These are phyloP conservation scores for Aphelenchoides avenae DNA, from an alignment of 1,140 invertebrate genomes.

Conservation along the genomic window DNA sequence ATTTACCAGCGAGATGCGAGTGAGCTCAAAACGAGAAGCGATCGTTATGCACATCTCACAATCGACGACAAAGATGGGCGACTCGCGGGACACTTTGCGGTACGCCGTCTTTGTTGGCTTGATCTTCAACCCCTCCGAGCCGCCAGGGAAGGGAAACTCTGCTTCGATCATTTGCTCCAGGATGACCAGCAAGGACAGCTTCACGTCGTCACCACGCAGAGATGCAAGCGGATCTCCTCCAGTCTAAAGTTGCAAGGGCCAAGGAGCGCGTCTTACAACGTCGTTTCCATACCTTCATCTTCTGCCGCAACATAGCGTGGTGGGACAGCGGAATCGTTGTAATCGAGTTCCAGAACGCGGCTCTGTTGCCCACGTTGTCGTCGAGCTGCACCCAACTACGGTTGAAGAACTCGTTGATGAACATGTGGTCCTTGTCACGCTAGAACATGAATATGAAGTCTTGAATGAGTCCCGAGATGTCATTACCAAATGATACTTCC, in stretches of 20 bases:
- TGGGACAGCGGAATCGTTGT: conserved; percentile 15
- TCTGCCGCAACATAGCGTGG: conserved; percentile 10
- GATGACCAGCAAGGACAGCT: conserved; percentile 16
- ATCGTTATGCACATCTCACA: conserved; percentile 32
- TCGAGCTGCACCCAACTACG: conserved; percentile 16
- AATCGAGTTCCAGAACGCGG: conserved; percentile 22
- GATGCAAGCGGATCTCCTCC: conserved; percentile 20
- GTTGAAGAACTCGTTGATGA: conserved; percentile 26
- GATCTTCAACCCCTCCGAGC: background rate
- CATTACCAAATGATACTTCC: conserved; percentile 14
- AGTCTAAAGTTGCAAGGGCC: background rate
- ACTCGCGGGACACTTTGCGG: conserved; percentile 5
- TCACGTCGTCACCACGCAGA: conserved; percentile 4
- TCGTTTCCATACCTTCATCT: conserved; percentile 18
- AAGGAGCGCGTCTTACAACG: background rate
- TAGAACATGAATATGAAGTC: background rate
- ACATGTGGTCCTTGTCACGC: background rate
- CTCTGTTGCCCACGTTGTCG: conserved; percentile 1
- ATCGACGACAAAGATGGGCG: conserved; percentile 27
- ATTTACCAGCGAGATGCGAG: conserved; percentile 25
- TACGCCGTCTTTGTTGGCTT: conserved; percentile 6
- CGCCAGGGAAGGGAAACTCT: conserved; percentile 12
- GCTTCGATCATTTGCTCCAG: conserved; percentile 18
- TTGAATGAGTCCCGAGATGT: background rate
- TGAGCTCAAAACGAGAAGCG: conserved; percentile 14